Percentiles rank a stretch among this genome's conserved stretches.
Conservation (phyloP, 2,113 vertebrate species). For the Aramus guarauna region DNA sequence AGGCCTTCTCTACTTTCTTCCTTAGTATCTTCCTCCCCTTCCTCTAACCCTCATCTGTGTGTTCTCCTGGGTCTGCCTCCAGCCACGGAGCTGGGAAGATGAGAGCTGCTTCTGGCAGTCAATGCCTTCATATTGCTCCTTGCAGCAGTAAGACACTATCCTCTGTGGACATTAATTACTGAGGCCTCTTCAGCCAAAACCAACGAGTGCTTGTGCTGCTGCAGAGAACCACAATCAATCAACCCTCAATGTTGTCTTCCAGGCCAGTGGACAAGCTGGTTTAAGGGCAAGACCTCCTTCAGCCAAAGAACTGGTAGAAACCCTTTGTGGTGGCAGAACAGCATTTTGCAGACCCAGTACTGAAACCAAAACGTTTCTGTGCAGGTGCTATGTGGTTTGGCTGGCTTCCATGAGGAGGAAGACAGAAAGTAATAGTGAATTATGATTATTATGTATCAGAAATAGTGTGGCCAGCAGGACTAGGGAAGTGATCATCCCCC, state of each 20-base stretch:
- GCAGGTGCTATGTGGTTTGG: background rate
- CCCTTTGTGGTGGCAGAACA: accelerated
- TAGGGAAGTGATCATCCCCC: accelerated
- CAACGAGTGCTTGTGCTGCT: background rate
- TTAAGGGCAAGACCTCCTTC: background rate
- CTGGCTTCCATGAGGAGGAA: background rate
- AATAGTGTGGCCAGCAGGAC: background rate
- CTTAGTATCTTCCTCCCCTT: background rate
- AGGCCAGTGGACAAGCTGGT: background rate
- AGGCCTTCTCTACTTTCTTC: background rate
- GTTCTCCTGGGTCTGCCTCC: background rate
- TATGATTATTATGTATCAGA: background rate
- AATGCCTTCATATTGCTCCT: background rate
- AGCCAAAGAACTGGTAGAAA: background rate
- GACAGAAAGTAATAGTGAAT: background rate
- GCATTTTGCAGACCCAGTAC: background rate
- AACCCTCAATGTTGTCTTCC: background rate
- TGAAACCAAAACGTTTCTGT: background rate
- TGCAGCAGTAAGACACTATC: background rate
- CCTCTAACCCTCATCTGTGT: background rate
- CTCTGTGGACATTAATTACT: background rate
- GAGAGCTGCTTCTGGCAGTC: background rate
- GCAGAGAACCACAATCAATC: background rate
- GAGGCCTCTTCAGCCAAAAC: background rate
- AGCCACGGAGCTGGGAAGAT: background rate